Evolutionary conservation across 2,113 vertebrate genomes (phyloP).

Genomic region (Micronisus gabar): DNA sequence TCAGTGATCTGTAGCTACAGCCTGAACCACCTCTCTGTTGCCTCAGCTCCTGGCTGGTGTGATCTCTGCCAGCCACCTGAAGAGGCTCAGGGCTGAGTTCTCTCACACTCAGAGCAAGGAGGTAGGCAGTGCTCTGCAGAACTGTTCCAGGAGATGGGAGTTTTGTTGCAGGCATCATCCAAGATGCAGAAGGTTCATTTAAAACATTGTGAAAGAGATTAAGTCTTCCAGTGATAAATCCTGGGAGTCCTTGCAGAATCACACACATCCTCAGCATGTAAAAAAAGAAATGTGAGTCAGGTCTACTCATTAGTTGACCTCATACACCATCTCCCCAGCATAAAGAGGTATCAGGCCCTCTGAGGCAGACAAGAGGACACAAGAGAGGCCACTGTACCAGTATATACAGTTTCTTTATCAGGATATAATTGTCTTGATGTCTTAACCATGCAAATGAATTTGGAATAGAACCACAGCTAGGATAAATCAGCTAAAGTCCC

Average conservation of each 20-base stretch:
- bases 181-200: not conserved
- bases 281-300: not conserved
- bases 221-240: not conserved
- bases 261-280: fast-evolving
- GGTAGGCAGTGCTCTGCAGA: not conserved
- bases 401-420: not conserved
- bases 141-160: not conserved
- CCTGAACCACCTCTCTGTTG: not conserved
- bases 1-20: not conserved
- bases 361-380: not conserved
- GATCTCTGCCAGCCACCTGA: not conserved
- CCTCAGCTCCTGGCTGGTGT: not conserved
- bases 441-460: not conserved
- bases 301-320: not conserved
- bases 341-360: not conserved
- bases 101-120: not conserved
- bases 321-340: not conserved
- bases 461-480: not conserved
- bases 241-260: not conserved
- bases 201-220: not conserved
- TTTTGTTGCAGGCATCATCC: not conserved
- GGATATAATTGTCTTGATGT: not conserved
- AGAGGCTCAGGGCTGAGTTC: not conserved
- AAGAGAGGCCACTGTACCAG: not conserved
- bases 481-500: not conserved